These are phyloP conservation scores for Peromyscus aztecus DNA, from an alignment of 2,797 vertebrate genomes.

Conservation along the genomic window DNA sequence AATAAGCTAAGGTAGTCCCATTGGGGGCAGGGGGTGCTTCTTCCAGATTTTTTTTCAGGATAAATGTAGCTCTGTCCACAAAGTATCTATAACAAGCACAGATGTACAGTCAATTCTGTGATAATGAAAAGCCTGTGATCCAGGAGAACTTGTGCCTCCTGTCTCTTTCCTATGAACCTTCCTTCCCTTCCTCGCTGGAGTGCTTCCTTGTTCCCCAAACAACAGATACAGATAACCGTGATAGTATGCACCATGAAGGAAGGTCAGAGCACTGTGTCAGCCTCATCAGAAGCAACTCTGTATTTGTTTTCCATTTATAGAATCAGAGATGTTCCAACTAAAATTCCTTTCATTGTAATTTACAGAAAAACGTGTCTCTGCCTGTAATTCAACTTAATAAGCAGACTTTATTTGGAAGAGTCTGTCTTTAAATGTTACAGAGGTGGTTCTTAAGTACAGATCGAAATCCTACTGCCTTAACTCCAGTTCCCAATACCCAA, in stretches of 20 bases:
- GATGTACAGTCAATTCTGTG: neutral
- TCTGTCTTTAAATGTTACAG: neutral
- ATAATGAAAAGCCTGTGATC: neutral
- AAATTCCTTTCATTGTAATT: slow-evolving; percentile 38
- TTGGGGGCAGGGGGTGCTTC: neutral
- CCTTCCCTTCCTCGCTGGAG: neutral
- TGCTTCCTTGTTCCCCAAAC: neutral
- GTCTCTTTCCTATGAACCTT: accelerated
- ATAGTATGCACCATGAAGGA: accelerated
- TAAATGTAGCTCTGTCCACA: neutral
- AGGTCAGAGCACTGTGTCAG: neutral
- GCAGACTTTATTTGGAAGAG: neutral
- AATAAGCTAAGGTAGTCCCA: neutral
- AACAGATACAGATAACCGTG: neutral
- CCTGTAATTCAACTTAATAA: slow-evolving; percentile 31
- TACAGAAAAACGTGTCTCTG: neutral
- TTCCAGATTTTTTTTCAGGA: neutral
- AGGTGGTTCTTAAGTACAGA: neutral
- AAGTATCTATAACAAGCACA: neutral
- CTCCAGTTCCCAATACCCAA: neutral
- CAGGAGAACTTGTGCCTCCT: neutral
- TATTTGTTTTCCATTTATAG: slow-evolving; percentile 16
- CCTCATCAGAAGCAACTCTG: neutral
- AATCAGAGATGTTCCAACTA: neutral
- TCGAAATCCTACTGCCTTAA: neutral